A percentile compares a stretch with the other conserved stretches of the same genome.
These are phyloP conservation scores for Augochlorella aurata DNA, from an alignment of 2,888 invertebrate species.

Conservation along the genomic window DNA sequence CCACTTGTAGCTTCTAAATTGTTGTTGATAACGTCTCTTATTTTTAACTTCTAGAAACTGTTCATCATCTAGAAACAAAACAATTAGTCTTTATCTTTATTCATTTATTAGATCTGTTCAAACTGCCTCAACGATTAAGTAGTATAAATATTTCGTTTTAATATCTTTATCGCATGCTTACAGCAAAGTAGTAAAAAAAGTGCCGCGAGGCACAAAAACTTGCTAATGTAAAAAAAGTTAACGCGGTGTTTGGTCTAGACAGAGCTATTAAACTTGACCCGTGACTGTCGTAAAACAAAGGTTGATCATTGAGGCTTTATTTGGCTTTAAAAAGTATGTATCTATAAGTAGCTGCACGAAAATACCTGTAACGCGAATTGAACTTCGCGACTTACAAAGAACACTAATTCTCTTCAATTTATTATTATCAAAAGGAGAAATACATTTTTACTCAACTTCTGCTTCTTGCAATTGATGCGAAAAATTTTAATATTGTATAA, in stretches of 20 bases:
- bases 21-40: too few relatives aligned
- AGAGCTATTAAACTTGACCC: neutral
- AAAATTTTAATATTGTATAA: too few relatives aligned
- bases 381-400: too few relatives aligned
- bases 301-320: neutral
- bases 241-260: neutral
- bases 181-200: neutral
- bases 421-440: too few relatives aligned
- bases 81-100: neutral
- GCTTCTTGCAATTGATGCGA: too few relatives aligned
- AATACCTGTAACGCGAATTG: neutral
- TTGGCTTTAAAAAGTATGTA: neutral
- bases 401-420: too few relatives aligned
- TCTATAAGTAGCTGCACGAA: neutral
- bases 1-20: too few relatives aligned
- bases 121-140: neutral
- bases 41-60: too few relatives aligned
- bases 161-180: neutral
- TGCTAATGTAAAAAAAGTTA: neutral
- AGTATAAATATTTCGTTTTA: neutral
- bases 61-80: neutral
- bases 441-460: too few relatives aligned
- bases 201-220: neutral
- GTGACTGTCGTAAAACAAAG: neutral
- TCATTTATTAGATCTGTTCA: neutral